Base-by-base conservation (phyloP, 2,888 invertebrate species). In the Physocephala rufipes region DNA sequence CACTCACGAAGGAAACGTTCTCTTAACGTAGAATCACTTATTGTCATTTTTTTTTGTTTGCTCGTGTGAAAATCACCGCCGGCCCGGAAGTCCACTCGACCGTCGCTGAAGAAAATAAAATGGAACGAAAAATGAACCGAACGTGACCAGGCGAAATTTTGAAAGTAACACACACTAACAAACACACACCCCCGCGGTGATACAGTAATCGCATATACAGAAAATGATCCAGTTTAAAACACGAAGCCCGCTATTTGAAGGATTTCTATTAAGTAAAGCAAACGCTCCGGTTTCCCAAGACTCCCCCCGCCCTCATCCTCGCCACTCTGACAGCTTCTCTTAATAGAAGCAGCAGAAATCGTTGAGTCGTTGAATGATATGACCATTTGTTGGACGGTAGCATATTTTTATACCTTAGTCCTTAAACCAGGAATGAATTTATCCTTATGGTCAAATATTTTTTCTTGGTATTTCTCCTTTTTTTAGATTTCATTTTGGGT, bases 31-130 rank as follows among this genome's bases (percentile, higher is more conserved):
- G 26, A 19, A 30, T 26, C 19, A 51, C 26, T 51, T 28, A 65
- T 65, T 65, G 65, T 65, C 24, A 26, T 26, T n/a, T 64, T 47
- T 64, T 45, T 64, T 19, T 24, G 47, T 5, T 24, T n/a, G n/a
- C n/a, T n/a, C n/a, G 24, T 24, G 47, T 15, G 30, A 45, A 16
- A 63, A 45, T 24, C 45, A 63, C 43, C 62, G 43, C 19, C 24
- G 45, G 24, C 36, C 21, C 24, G 21, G 43, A 21, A 4, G 16
- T 45, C 24, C 63, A 63, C 63, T 63, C 15, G 36, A n/a, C 63
- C 45, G 24, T 21, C 53, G 19, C 21, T 4, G 21, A 53, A 53
- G 36, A 62, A 62, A 21, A 21, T 43, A 2, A 13, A 13, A 36
- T 9, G 9, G 36, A 36, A 36, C 9, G 36, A 36, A 36, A 36